phyloP scores from a whole-genome alignment of 2,888 invertebrate genomes.

The Tipula unca region DNA sequence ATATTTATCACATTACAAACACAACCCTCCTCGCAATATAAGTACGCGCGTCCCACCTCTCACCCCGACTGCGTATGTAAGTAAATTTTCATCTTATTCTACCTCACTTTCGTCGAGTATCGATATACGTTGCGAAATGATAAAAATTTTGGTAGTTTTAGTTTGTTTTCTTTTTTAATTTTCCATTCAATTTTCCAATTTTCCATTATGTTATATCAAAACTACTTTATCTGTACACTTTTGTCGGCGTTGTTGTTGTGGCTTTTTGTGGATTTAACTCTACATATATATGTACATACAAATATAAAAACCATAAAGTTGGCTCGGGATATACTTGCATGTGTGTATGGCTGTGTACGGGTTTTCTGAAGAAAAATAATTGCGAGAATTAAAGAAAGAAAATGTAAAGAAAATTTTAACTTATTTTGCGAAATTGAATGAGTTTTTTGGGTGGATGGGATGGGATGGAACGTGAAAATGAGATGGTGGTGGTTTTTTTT shows the following conservation, averaged over 20 bases:
- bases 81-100: neutral
- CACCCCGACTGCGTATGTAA: neutral
- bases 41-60: neutral
- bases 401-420: neutral
- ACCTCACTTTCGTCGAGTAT: neutral
- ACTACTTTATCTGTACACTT: neutral
- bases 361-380: neutral
- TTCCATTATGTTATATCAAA: neutral
- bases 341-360: neutral
- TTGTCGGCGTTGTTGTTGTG: neutral
- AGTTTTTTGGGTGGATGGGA: neutral
- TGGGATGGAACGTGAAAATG: neutral
- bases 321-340: neutral
- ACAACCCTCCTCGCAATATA: neutral
- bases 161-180: neutral
- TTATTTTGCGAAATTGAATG: neutral
- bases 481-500: neutral
- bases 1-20: neutral
- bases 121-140: neutral
- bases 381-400: neutral
- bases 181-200: conserved; percentile 4
- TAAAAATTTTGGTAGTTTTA: neutral
- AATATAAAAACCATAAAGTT: neutral
- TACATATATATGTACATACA: too few relatives aligned
- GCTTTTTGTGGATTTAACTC: neutral